phyloP scores from a whole-genome alignment of 2,888 invertebrate genomes.

The Rhingia rostrata region DNA sequence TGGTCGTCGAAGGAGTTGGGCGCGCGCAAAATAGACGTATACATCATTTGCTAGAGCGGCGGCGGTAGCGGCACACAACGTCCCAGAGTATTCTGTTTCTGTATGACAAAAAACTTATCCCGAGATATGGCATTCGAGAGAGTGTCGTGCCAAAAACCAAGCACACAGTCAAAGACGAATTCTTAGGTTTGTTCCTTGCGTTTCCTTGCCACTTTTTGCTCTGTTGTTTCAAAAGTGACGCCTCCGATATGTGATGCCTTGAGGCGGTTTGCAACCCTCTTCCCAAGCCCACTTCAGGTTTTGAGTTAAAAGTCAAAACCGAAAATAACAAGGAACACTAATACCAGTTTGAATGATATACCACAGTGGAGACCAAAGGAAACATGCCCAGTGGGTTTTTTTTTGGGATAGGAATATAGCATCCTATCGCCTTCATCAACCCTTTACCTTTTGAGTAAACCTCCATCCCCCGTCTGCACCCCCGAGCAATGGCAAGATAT shows the following conservation, averaged over 20 bases:
- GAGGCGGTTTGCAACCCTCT: slow-evolving; percentile 49
- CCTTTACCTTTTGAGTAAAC: slow-evolving; percentile 60
- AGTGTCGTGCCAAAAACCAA: slow-evolving; percentile 73
- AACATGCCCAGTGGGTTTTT: slow-evolving; percentile 39
- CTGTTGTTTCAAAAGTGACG: slow-evolving; percentile 56
- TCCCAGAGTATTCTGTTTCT: slow-evolving; percentile 43
- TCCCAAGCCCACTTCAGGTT: not conserved
- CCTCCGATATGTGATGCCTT: slow-evolving; percentile 72
- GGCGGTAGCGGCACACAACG: slow-evolving; percentile 14
- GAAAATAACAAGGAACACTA: slow-evolving; percentile 27
- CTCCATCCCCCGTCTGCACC: not conserved
- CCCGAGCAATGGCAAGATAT: slow-evolving; percentile 25
- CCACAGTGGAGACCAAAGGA: slow-evolving; percentile 30
- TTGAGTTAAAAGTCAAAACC: slow-evolving; percentile 64
- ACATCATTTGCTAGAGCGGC: slow-evolving; percentile 54
- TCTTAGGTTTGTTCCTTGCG: slow-evolving; percentile 37
- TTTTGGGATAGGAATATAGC: slow-evolving; percentile 11
- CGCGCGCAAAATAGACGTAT: slow-evolving; percentile 70
- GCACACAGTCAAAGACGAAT: slow-evolving; percentile 55
- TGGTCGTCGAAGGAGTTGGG: slow-evolving; percentile 73
- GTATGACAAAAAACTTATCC: slow-evolving; percentile 73
- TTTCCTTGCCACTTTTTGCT: slow-evolving; percentile 22
- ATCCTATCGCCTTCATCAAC: slow-evolving; percentile 67
- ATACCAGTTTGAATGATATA: slow-evolving; percentile 59
- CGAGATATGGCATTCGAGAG: slow-evolving; percentile 64